Conservation (phyloP, 23 tunicate species). For the Ascidia mentula region DNA sequence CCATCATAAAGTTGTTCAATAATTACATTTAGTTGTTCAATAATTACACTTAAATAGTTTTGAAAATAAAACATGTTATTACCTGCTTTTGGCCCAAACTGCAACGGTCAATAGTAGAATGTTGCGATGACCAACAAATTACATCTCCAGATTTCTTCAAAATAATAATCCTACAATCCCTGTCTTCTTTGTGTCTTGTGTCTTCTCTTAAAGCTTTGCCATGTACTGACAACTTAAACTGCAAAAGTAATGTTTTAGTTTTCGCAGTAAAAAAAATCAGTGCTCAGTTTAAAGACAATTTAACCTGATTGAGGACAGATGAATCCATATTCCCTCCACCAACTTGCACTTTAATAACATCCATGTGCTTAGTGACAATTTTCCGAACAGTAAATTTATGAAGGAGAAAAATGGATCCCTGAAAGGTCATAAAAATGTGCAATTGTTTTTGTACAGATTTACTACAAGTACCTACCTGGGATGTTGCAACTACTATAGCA, state of each 20-base stretch:
- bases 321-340: conserved; percentile 76
- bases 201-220: conserved; percentile 8
- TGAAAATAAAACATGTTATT: not conserved
- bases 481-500: conserved; percentile 76
- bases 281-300: too few relatives aligned
- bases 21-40: not conserved
- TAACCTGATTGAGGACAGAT: conserved; percentile 40
- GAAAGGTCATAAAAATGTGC: not conserved
- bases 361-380: conserved; percentile 60
- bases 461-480: conserved; percentile 19
- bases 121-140: conserved; percentile 61
- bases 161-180: conserved; percentile 37
- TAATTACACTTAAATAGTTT: not conserved
- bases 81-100: conserved; percentile 60
- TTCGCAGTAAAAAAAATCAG: not conserved
- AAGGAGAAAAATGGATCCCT: conserved; percentile 68
- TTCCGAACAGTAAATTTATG: conserved; percentile 65
- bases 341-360: conserved; percentile 60
- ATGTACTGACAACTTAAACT: not conserved
- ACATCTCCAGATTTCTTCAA: conserved; percentile 76
- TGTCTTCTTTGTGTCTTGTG: conserved; percentile 3
- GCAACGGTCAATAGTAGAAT: conserved; percentile 58
- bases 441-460: not conserved
- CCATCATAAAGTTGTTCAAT: too few relatives aligned
- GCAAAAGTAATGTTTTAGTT: not conserved